Conservation (phyloP, 2,888 invertebrate species). For the Andricus quercusramuli region DNA sequence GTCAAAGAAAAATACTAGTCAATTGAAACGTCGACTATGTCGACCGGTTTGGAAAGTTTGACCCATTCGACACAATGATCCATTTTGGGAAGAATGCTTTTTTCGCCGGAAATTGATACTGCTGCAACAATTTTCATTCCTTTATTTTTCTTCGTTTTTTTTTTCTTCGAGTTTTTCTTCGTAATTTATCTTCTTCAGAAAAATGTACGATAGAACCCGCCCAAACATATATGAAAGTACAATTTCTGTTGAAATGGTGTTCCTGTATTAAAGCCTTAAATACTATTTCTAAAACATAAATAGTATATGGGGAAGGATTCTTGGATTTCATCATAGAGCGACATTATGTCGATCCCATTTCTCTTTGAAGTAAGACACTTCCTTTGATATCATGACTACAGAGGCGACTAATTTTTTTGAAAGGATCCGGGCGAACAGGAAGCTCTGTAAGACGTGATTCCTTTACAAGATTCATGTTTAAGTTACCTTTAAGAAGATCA, state of each 20-base stretch:
- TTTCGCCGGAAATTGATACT: neutral
- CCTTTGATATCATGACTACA: slow-evolving; percentile 18
- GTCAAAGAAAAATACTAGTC: slow-evolving; percentile 19
- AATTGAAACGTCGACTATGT: slow-evolving; percentile 34
- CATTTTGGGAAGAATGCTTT: neutral
- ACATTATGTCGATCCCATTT: neutral
- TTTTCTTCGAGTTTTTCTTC: no score
- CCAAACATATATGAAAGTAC: no score
- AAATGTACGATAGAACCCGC: no score
- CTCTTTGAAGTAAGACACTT: slow-evolving; percentile 31
- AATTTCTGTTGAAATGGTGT: neutral
- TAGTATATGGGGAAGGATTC: neutral
- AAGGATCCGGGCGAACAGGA: neutral
- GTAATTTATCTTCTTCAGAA: no score
- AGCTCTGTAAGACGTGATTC: neutral
- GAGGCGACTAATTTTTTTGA: slow-evolving; percentile 3
- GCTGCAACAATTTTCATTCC: neutral
- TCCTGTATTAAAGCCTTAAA: neutral
- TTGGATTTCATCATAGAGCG: slow-evolving; percentile 3
- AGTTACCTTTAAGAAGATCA: neutral
- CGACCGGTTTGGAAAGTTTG: slow-evolving; percentile 7
- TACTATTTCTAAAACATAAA: neutral
- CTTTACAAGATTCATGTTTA: neutral
- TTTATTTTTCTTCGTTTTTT: no score
- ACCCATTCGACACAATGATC: neutral